A percentile compares a stretch with the other conserved stretches of the same genome.
phyloP scores from a whole-genome alignment of 2,113 vertebrate species.

The Tyto alba region DNA sequence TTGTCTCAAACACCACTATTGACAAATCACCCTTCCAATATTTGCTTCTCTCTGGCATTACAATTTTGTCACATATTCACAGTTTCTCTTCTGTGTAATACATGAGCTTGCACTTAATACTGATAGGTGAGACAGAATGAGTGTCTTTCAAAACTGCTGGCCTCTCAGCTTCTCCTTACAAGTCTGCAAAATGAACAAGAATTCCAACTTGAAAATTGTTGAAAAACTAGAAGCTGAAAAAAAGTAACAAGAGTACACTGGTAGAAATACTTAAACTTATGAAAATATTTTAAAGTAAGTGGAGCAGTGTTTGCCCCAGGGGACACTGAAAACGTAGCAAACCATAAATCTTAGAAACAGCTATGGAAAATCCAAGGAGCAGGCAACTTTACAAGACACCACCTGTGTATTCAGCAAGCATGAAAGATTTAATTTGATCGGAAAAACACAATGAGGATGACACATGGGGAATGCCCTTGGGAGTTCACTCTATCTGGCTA shows the following conservation, averaged over 20 bases:
- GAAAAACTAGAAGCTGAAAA: not conserved
- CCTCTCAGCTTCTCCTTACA: not conserved
- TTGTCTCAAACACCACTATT: not conserved
- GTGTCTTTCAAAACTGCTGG: not conserved
- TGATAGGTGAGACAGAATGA: not conserved
- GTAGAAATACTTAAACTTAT: not conserved
- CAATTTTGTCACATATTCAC: not conserved
- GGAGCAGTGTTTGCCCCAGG: not conserved
- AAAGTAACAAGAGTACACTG: not conserved
- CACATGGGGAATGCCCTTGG: not conserved
- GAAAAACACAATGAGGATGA: not conserved
- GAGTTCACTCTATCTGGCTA: not conserved
- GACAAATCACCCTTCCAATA: not conserved
- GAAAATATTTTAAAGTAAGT: not conserved
- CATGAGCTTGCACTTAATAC: not conserved
- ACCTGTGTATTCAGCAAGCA: slow-evolving; percentile 19
- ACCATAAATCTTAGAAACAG: slow-evolving; percentile 15
- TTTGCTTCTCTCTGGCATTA: not conserved
- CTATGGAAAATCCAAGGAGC: not conserved
- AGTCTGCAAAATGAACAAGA: not conserved
- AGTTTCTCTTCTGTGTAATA: not conserved
- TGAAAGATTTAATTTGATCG: slow-evolving; percentile 39
- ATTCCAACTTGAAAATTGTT: not conserved
- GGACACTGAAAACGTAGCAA: not conserved
- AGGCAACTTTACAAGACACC: not conserved